phyloP scores from a whole-genome alignment of 1,140 invertebrate genomes.

The Anagrus nilaparvatae region DNA sequence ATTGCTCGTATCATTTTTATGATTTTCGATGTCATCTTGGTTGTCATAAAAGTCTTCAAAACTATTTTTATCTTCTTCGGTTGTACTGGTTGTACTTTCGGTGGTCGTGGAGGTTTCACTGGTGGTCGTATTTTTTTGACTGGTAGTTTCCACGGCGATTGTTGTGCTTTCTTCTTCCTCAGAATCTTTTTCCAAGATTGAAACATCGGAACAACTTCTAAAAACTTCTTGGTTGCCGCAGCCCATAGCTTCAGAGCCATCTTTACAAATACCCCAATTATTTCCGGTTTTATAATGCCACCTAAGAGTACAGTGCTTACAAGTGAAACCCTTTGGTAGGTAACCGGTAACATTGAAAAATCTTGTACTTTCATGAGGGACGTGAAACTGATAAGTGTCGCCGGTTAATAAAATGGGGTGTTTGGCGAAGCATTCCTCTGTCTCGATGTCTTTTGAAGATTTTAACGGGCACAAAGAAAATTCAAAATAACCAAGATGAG shows the following conservation, averaged over 20 bases:
- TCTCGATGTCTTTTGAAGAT: constrained; percentile 37
- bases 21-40: no score
- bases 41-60: no score
- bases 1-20: no score
- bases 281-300: constrained; percentile 55
- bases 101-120: no score
- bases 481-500: constrained; percentile 54
- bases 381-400: constrained; percentile 30
- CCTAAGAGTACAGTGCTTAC: constrained; percentile 52
- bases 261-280: constrained; percentile 45
- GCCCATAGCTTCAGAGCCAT: constrained; percentile 40
- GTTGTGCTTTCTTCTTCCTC: no score
- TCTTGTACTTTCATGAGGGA: constrained; percentile 32
- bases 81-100: no score
- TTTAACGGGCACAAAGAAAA: constrained; percentile 48
- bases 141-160: no score
- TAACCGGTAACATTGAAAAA: constrained; percentile 14
- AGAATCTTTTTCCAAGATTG: no score
- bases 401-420: constrained; percentile 49
- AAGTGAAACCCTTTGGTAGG: constrained; percentile 37
- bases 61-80: no score
- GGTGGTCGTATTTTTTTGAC: no score
- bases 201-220: constrained; percentile 54
- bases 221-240: constrained; percentile 57
- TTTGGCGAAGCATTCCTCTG: constrained; percentile 51